phyloP scores from a whole-genome alignment of 2,888 invertebrate species.

The Podabrus alpinus region DNA sequence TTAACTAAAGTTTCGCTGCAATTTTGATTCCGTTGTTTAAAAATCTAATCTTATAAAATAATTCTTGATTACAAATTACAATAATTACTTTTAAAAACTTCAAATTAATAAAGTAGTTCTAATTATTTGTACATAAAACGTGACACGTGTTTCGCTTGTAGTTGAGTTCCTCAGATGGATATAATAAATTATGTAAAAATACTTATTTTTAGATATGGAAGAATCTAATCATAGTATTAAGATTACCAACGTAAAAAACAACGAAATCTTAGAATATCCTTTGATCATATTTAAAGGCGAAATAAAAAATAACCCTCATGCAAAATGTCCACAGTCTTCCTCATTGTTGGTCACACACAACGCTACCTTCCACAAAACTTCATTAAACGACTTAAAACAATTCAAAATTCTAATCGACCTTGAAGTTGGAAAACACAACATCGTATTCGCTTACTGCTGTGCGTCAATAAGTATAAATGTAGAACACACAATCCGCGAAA shows the following conservation, averaged over 20 bases:
- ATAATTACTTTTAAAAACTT: no score
- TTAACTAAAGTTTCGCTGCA: background rate
- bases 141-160: no score
- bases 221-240: constrained; percentile 21
- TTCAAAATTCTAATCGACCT: constrained; percentile 73
- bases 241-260: constrained; percentile 53
- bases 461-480: constrained; percentile 58
- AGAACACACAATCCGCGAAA: constrained; percentile 63
- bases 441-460: constrained; percentile 63
- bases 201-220: constrained; percentile 1
- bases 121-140: no score
- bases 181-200: background rate
- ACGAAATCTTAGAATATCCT: constrained; percentile 65
- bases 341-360: background rate
- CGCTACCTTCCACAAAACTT: no score
- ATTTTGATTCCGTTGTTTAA: background rate
- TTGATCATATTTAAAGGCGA: constrained; percentile 65
- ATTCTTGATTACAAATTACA: no score
- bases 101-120: no score
- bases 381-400: constrained; percentile 58
- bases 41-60: no score
- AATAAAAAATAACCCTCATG: constrained; percentile 46
- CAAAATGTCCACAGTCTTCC: background rate
- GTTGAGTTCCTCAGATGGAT: no score
- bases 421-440: constrained; percentile 64